Percentiles rank a stretch among this genome's conserved stretches.
These are phyloP conservation scores for Sipha maydis DNA, from an alignment of 2,888 invertebrate species.

Conservation along the genomic window DNA sequence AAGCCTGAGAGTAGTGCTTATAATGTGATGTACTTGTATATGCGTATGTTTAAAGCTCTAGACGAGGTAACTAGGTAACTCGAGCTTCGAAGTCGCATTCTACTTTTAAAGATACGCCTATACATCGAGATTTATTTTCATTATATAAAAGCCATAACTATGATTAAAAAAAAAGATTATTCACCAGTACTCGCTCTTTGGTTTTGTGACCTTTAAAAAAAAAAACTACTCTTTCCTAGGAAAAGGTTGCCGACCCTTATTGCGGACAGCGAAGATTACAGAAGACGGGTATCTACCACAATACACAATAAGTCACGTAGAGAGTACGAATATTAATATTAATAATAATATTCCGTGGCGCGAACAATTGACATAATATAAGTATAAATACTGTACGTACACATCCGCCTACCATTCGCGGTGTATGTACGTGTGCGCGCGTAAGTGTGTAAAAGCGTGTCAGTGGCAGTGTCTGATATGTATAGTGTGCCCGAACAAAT, in stretches of 20 bases:
- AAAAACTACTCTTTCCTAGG: no score
- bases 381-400: background rate
- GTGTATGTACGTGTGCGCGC: background rate
- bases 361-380: slow-evolving; percentile 1
- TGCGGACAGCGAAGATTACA: background rate
- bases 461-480: background rate
- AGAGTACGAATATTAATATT: background rate
- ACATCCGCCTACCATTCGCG: background rate
- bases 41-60: background rate
- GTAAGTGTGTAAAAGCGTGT: background rate
- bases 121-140: no score
- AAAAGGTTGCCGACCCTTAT: no score
- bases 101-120: no score
- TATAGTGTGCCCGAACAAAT: background rate
- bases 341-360: background rate
- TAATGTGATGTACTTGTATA: no score
- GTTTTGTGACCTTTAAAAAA: no score
- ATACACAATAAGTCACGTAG: background rate
- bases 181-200: no score
- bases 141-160: no score
- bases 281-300: background rate
- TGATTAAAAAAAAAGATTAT: no score
- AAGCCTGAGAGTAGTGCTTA: background rate
- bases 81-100: no score
- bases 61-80: no score